phyloP scores from a whole-genome alignment of 2,888 invertebrate genomes.

The Hirudinaria manillensis region DNA sequence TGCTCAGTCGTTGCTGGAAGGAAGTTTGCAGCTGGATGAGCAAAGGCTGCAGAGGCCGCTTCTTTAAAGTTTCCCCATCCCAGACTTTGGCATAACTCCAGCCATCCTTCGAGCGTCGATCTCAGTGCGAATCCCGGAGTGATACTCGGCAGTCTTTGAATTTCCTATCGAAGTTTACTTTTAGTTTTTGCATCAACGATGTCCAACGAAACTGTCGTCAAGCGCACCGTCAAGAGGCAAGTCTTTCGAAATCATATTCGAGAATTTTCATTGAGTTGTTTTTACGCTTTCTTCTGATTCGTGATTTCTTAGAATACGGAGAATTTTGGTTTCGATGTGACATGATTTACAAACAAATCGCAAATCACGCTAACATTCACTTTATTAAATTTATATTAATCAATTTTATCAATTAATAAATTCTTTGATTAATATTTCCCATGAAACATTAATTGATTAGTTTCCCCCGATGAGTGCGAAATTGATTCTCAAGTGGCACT shows the following conservation, averaged over 20 bases:
- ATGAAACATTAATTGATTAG: conserved; percentile 1
- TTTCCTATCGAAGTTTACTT: background rate
- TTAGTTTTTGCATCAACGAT: conserved; percentile 12
- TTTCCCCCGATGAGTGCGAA: background rate
- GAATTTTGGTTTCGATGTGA: background rate
- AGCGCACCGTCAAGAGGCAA: conserved; percentile 30
- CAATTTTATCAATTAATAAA: no score
- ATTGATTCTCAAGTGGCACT: background rate
- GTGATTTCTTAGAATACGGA: background rate
- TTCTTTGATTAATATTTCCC: no score
- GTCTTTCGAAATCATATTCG: background rate
- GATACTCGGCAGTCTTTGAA: background rate
- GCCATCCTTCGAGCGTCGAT: conserved; percentile 7
- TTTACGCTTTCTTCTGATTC: background rate
- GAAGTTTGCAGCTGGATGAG: conserved; percentile 8
- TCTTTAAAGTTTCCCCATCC: conserved; percentile 17
- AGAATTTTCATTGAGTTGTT: background rate
- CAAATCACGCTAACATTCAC: background rate
- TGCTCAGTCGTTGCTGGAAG: background rate
- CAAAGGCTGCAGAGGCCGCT: background rate
- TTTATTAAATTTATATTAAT: no score
- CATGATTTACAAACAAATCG: background rate
- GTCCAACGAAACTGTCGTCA: conserved; percentile 33
- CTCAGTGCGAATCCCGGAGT: conserved; percentile 3
- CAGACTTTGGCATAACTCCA: conserved; percentile 1